Percentiles rank a stretch among this genome's conserved stretches.
Evolutionary conservation across 2,113 vertebrate species (phyloP).

Genomic region (Bambusicola thoracicus): DNA sequence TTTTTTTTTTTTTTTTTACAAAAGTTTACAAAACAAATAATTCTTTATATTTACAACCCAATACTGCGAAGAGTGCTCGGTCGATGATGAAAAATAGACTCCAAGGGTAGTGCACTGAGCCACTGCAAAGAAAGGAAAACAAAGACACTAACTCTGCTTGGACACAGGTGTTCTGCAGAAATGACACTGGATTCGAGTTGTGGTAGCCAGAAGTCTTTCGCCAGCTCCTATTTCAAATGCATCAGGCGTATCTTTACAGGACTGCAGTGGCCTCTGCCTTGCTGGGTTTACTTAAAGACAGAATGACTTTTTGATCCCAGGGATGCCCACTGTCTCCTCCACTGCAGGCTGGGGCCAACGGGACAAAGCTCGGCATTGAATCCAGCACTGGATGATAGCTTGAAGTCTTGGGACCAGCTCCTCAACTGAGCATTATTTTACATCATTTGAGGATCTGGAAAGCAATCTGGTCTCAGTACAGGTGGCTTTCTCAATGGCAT

Average conservation of each 20-base stretch:
- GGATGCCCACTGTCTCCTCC: neutral
- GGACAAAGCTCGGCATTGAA: neutral
- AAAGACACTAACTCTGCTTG: conserved; percentile 20
- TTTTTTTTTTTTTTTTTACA: conserved; percentile 77
- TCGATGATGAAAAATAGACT: conserved; percentile 73
- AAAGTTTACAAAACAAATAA: conserved; percentile 89
- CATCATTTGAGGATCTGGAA: neutral
- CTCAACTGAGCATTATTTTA: neutral
- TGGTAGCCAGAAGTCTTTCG: conserved; percentile 35
- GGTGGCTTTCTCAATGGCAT: neutral
- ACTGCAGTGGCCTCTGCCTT: conserved; percentile 3
- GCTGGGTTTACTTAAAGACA: neutral
- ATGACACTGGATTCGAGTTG: conserved; percentile 51
- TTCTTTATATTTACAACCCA: conserved; percentile 82
- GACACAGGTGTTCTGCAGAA: conserved; percentile 43
- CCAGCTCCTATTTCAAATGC: conserved; percentile 32
- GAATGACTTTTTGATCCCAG: neutral
- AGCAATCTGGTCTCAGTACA: neutral
- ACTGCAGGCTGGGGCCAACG: neutral
- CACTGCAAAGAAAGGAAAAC: conserved; percentile 31
- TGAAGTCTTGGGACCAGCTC: neutral
- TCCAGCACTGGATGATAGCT: neutral
- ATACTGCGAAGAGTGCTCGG: conserved; percentile 70
- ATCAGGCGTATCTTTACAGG: conserved; percentile 1
- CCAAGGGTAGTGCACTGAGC: conserved; percentile 68